These are phyloP conservation scores for Chalcosyrphus nemorum DNA, from an alignment of 2,888 invertebrate species.

Conservation along the genomic window DNA sequence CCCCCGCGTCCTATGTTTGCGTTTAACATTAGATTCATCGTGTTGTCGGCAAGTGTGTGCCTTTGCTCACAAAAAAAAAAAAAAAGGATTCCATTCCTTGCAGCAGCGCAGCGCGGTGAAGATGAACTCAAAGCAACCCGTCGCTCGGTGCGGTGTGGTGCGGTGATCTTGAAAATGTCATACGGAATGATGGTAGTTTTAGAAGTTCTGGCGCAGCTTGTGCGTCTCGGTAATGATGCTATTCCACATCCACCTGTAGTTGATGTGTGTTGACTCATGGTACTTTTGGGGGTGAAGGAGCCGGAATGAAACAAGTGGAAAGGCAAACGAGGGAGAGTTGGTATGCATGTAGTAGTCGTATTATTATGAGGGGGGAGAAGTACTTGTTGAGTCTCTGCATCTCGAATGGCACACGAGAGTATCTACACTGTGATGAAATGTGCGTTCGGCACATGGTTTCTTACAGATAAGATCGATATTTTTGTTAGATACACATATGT, in stretches of 20 bases:
- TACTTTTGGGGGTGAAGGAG: neutral
- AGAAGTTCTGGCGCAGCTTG: constrained; percentile 33
- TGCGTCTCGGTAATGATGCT: constrained; percentile 32
- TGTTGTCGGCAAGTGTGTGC: constrained; percentile 4
- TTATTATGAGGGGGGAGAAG: constrained; percentile 8
- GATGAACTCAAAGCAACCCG: neutral
- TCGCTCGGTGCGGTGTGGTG: neutral
- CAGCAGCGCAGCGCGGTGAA: no score
- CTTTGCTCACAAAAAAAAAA: no score
- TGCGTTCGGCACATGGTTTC: constrained; percentile 38
- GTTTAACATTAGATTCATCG: constrained; percentile 27
- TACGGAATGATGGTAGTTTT: constrained; percentile 31
- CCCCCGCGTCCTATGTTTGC: constrained; percentile 30
- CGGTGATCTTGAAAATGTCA: constrained; percentile 48
- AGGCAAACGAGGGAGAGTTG: constrained; percentile 35
- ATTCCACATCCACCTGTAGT: constrained; percentile 68
- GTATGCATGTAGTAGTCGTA: neutral
- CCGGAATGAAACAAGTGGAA: constrained; percentile 47
- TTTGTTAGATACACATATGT: no score
- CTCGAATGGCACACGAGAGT: constrained; percentile 6
- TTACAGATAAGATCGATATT: constrained; percentile 41
- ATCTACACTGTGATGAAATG: constrained; percentile 31
- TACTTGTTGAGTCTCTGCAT: constrained; percentile 66
- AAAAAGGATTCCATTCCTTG: constrained; percentile 10
- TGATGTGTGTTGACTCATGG: constrained; percentile 37